Conservation (phyloP, 2,113 vertebrate species). For the Platysternon megacephalum region DNA sequence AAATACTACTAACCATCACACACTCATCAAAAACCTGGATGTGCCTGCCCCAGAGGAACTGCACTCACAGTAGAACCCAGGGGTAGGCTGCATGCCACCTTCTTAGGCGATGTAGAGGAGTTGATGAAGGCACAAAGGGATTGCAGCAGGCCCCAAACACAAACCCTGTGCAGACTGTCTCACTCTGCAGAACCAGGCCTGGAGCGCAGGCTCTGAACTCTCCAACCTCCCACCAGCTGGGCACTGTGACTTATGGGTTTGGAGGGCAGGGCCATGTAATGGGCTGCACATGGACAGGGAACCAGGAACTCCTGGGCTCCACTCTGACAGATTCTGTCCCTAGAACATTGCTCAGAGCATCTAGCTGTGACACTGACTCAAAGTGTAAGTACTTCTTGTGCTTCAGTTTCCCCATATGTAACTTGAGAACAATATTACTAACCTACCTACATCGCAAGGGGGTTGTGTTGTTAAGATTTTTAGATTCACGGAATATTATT, state of each 20-base stretch:
- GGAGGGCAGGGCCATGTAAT: background rate
- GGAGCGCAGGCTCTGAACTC: background rate
- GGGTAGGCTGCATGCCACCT: background rate
- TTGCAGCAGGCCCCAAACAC: background rate
- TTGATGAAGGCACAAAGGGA: background rate
- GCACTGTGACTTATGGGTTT: background rate
- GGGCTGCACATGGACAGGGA: background rate
- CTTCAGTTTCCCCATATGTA: background rate
- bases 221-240: background rate
- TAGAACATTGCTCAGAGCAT: no score
- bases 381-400: background rate
- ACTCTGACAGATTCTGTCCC: background rate
- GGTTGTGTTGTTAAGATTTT: background rate
- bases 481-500: background rate
- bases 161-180: background rate
- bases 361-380: background rate
- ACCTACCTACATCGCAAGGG: background rate
- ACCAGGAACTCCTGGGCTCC: background rate
- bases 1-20: background rate
- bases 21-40: background rate
- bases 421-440: background rate
- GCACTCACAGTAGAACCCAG: background rate
- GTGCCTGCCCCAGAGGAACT: background rate
- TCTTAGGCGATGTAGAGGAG: background rate
- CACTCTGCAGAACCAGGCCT: accelerated